A percentile compares a stretch with the other conserved stretches of the same genome.
Conservation (phyloP, 2,797 vertebrate genomes). For the Craterocephalus amniculus region DNA sequence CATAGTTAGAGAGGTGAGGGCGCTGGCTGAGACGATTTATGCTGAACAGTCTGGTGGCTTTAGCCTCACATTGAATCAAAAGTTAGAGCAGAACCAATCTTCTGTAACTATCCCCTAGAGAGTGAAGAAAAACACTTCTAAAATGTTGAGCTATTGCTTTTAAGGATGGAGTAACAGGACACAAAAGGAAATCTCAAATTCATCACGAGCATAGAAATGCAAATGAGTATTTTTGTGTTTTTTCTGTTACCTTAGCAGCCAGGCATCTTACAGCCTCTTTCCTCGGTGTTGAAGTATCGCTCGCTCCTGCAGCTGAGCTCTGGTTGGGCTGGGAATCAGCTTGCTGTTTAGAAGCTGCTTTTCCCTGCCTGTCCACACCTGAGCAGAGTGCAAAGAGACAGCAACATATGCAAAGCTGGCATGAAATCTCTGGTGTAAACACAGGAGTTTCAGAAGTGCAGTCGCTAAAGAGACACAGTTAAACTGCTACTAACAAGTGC, state of each 20-base stretch:
- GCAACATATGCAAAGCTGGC: conserved; percentile 53
- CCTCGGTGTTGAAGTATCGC: conserved; percentile 78
- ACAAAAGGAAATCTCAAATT: conserved; percentile 6
- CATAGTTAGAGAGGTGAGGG: not conserved
- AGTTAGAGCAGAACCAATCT: not conserved
- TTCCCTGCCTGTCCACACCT: conserved; percentile 86
- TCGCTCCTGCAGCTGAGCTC: conserved; percentile 65
- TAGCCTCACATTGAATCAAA: not conserved
- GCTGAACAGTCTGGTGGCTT: not conserved
- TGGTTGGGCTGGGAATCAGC: conserved; percentile 75
- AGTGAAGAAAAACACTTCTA: not conserved
- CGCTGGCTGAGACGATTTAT: conserved; percentile 1
- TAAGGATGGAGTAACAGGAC: not conserved
- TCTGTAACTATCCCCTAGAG: not conserved
- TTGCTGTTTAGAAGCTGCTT: conserved; percentile 85
- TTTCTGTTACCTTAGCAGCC: conserved; percentile 88
- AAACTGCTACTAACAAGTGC: conserved; percentile 43
- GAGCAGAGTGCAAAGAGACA: conserved; percentile 46
- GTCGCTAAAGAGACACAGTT: conserved; percentile 29
- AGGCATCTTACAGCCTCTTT: conserved; percentile 88
- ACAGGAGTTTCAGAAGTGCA: conserved; percentile 29
- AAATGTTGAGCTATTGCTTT: conserved; percentile 9
- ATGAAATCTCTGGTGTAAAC: conserved; percentile 36
- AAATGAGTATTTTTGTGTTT: conserved; percentile 25
- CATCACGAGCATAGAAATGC: conserved; percentile 12